phyloP scores from a whole-genome alignment of 1,140 invertebrate species.

The Drosophila orosa region DNA sequence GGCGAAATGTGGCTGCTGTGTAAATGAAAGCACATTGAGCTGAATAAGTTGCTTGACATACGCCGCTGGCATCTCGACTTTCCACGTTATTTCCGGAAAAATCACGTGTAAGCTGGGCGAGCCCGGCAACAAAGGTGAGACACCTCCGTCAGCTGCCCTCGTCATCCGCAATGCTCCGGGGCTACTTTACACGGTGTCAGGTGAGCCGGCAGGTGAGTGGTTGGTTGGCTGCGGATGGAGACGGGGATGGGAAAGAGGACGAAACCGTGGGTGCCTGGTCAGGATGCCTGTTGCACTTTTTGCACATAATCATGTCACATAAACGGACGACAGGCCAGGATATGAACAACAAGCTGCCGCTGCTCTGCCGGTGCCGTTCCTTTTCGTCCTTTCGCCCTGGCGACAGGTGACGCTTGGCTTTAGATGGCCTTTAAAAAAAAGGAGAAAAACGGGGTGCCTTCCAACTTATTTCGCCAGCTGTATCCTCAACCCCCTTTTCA shows the following conservation, averaged over 20 bases:
- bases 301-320: slow-evolving; percentile 80
- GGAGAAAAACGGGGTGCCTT: slow-evolving; percentile 20
- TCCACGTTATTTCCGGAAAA: slow-evolving; percentile 30
- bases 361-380: not conserved
- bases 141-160: slow-evolving; percentile 32
- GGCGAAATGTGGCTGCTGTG: slow-evolving; percentile 3
- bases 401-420: slow-evolving; percentile 78
- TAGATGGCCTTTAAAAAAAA: slow-evolving; percentile 57
- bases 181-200: slow-evolving; percentile 62
- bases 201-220: slow-evolving; percentile 10
- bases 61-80: slow-evolving; percentile 13
- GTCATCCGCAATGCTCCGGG: slow-evolving; percentile 51
- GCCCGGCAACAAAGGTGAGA: slow-evolving; percentile 62
- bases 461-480: slow-evolving; percentile 38
- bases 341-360: slow-evolving; percentile 51
- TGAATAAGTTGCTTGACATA: slow-evolving; percentile 22
- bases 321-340: slow-evolving; percentile 71
- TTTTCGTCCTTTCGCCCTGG: slow-evolving; percentile 38
- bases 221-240: not conserved
- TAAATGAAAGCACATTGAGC: slow-evolving; percentile 26
- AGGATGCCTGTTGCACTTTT: slow-evolving; percentile 74
- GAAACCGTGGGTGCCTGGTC: slow-evolving; percentile 31
- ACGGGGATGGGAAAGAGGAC: not conserved
- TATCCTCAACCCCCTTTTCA: slow-evolving; percentile 59
- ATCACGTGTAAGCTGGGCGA: slow-evolving; percentile 44